Evolutionary conservation across 1,140 invertebrate species (phyloP).

Genomic region (Ephestia elutella): DNA sequence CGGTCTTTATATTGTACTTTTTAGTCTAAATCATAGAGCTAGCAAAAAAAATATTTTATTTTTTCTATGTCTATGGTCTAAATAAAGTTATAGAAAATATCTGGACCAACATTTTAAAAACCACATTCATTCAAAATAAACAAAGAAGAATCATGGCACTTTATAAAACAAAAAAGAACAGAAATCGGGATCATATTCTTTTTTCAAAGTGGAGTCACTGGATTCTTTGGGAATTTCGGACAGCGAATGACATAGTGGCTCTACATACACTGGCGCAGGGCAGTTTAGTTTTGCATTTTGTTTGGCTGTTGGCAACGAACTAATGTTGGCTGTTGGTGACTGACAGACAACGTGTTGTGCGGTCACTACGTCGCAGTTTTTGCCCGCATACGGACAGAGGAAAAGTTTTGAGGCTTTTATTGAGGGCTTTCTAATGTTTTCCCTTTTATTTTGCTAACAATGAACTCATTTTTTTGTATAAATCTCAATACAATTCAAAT

Average conservation of each 20-base stretch:
- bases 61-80: no score
- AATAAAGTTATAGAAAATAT: no score
- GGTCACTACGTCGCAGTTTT: constrained; percentile 5
- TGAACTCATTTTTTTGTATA: no score
- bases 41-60: no score
- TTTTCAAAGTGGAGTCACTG: not conserved
- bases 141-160: not conserved
- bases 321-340: not conserved
- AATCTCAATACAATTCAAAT: no score
- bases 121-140: no score
- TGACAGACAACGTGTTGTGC: constrained; percentile 7
- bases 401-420: not conserved
- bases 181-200: not conserved
- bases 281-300: not conserved
- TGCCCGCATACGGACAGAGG: not conserved
- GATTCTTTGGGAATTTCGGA: not conserved
- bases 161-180: not conserved
- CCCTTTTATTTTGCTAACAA: not conserved
- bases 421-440: constrained; percentile 1
- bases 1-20: no score
- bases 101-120: no score
- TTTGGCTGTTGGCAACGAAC: not conserved
- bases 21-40: no score
- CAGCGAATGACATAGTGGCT: not conserved
- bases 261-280: not conserved